These are phyloP conservation scores for Sitophilus oryzae DNA, from an alignment of 1,140 invertebrate species.

Conservation along the genomic window DNA sequence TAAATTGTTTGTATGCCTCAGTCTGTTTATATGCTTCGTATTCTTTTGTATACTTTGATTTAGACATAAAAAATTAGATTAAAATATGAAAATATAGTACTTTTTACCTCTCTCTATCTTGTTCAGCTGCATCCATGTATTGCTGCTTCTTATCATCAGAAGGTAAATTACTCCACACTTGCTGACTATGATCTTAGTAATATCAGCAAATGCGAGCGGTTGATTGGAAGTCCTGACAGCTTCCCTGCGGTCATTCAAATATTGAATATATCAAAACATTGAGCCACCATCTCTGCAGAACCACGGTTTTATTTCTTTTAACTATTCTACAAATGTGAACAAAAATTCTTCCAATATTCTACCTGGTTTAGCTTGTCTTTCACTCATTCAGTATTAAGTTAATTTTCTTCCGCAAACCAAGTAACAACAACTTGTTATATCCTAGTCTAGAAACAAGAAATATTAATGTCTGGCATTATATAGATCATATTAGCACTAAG, in stretches of 20 bases:
- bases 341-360: too few relatives aligned
- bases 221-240: constrained; percentile 75
- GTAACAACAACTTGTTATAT: too few relatives aligned
- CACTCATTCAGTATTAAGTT: too few relatives aligned
- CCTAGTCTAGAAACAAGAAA: too few relatives aligned
- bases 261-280: constrained; percentile 70
- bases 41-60: constrained; percentile 73
- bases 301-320: constrained; percentile 30
- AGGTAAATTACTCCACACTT: constrained; percentile 86
- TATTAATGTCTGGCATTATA: too few relatives aligned
- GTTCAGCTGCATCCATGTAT: constrained; percentile 85
- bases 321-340: too few relatives aligned
- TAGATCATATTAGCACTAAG: too few relatives aligned
- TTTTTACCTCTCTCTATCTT: constrained; percentile 83
- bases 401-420: too few relatives aligned
- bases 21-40: constrained; percentile 86
- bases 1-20: constrained; percentile 75
- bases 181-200: constrained; percentile 81
- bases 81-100: too few relatives aligned
- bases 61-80: too few relatives aligned
- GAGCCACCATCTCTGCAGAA: background rate
- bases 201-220: constrained; percentile 75
- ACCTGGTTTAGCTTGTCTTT: too few relatives aligned
- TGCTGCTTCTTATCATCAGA: constrained; percentile 79
- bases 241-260: constrained; percentile 82